phyloP scores from a whole-genome alignment of 2,797 vertebrate genomes.

The Takifugu ocellatus region DNA sequence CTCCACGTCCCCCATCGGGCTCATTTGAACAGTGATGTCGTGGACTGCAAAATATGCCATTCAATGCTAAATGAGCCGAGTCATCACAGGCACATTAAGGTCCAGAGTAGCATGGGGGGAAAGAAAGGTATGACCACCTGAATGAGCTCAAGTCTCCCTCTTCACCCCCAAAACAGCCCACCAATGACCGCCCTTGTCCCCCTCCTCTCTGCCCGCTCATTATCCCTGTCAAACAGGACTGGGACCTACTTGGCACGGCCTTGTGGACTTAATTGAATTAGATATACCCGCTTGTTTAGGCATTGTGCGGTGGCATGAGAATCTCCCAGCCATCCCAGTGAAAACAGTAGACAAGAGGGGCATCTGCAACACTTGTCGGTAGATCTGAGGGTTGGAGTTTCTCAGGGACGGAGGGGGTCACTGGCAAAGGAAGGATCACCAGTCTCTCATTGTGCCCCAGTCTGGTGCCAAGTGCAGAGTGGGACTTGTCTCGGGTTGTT shows the following conservation, averaged over 20 bases:
- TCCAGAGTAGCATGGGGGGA: constrained; percentile 46
- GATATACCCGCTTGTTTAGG: constrained; percentile 83
- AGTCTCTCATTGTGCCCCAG: constrained; percentile 46
- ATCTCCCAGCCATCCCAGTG: constrained; percentile 66
- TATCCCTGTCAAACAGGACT: constrained; percentile 77
- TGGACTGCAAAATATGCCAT: constrained; percentile 74
- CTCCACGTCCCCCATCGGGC: constrained; percentile 52
- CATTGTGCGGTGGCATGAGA: constrained; percentile 80
- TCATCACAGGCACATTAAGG: constrained; percentile 69
- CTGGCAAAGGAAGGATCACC: constrained; percentile 50
- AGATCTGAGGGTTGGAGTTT: constrained; percentile 70
- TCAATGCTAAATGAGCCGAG: constrained; percentile 58
- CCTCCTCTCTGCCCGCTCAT: constrained; percentile 67
- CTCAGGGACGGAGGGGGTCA: constrained; percentile 46
- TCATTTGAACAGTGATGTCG: constrained; percentile 40
- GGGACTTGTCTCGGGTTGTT: constrained; percentile 19
- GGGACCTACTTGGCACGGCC: constrained; percentile 77
- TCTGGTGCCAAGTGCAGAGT: constrained; percentile 55
- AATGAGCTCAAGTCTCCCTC: constrained; percentile 59
- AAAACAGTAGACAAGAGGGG: constrained; percentile 64
- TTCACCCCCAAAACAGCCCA: constrained; percentile 30
- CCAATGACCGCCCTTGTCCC: constrained; percentile 10
- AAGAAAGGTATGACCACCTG: constrained; percentile 59
- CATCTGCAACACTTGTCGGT: constrained; percentile 74
- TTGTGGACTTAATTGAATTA: constrained; percentile 84